phyloP scores from a whole-genome alignment of 2,888 invertebrate genomes.

The Shargacucullia verbasci region DNA sequence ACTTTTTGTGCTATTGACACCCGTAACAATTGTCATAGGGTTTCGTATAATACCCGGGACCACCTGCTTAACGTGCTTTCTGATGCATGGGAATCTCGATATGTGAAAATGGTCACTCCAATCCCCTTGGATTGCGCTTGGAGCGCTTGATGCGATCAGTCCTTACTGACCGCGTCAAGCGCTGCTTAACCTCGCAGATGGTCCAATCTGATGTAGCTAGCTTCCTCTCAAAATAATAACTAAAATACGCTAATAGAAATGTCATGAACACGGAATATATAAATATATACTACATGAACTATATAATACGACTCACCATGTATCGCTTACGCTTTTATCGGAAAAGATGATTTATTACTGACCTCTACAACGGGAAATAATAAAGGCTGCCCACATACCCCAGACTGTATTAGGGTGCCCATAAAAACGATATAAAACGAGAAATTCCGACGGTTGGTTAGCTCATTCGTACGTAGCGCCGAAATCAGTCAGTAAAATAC shows the following conservation, averaged over 20 bases:
- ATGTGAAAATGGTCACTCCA: no score
- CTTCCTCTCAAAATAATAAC: not conserved
- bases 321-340: conserved; percentile 66
- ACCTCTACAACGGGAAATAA: conserved; percentile 66
- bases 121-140: no score
- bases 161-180: no score
- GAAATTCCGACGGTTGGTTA: conserved; percentile 52
- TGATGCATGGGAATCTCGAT: no score
- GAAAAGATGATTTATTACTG: conserved; percentile 68
- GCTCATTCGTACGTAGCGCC: conserved; percentile 41
- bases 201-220: no score
- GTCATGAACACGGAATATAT: conserved; percentile 30
- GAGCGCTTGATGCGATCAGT: no score
- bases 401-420: conserved; percentile 57
- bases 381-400: conserved; percentile 68
- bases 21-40: no score
- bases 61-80: no score
- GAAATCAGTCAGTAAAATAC: conserved; percentile 45
- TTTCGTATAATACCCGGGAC: no score
- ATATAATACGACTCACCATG: conserved; percentile 24
- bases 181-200: no score
- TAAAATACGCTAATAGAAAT: conserved; percentile 42
- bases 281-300: conserved; percentile 15
- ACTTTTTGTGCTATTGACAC: no score
- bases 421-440: conserved; percentile 53